Percentiles rank a stretch among this genome's conserved stretches.
Conservation (phyloP, 2,113 vertebrate genomes). For the Hipposideros armiger region DNA sequence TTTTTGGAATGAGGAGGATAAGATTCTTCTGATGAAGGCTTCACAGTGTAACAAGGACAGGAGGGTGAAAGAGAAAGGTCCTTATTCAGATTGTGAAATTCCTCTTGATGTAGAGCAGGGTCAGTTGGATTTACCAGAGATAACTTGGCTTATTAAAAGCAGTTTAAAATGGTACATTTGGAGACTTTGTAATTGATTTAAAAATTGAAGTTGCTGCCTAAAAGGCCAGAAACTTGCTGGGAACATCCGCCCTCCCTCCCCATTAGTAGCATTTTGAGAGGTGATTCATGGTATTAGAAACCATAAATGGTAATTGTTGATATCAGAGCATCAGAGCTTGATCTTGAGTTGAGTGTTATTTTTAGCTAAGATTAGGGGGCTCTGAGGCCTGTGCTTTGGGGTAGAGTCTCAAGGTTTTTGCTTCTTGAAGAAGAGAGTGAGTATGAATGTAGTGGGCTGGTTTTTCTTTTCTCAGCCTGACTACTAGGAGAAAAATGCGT, state of each 20-base stretch:
- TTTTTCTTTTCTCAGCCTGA: not conserved
- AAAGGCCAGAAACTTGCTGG: not conserved
- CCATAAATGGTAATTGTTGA: not conserved
- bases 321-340: not conserved
- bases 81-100: not conserved
- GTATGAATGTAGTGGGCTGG: not conserved
- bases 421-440: not conserved
- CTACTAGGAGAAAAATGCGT: not conserved
- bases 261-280: not conserved
- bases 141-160: constrained; percentile 34
- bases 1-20: not conserved
- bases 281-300: not conserved
- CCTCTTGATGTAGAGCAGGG: not conserved
- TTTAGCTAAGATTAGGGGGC: not conserved
- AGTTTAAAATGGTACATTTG: constrained; percentile 20
- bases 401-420: not conserved
- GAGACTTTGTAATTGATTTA: constrained; percentile 29
- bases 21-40: not conserved
- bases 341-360: not conserved
- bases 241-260: not conserved
- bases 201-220: not conserved
- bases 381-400: not conserved
- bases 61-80: not conserved
- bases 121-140: not conserved
- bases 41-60: not conserved